These are phyloP conservation scores for Corythornis madagascariensis DNA, from an alignment of 2,113 vertebrate genomes.

Conservation along the genomic window DNA sequence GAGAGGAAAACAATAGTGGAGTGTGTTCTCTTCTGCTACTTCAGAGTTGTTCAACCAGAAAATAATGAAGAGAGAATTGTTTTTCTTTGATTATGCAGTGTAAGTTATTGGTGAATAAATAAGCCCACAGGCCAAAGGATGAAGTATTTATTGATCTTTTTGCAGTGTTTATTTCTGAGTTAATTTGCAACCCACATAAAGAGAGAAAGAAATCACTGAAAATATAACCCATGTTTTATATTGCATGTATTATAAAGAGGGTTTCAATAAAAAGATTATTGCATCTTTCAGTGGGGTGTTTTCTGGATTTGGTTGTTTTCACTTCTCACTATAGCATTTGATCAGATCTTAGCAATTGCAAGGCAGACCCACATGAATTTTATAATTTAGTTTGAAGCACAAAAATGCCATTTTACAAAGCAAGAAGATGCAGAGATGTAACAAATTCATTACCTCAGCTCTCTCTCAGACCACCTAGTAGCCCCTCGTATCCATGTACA, in stretches of 20 bases:
- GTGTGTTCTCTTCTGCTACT: neutral
- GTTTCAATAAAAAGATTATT: neutral
- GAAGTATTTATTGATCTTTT: constrained; percentile 26
- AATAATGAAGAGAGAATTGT: neutral
- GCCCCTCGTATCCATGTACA: neutral
- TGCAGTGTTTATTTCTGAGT: neutral
- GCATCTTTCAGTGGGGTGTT: neutral
- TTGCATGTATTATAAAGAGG: neutral
- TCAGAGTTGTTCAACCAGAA: neutral
- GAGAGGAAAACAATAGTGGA: neutral
- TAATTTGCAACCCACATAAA: constrained; percentile 11
- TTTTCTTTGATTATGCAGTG: neutral
- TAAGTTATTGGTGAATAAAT: neutral
- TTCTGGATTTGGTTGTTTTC: neutral
- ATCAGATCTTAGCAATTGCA: neutral
- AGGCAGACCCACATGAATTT: neutral
- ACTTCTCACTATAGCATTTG: neutral
- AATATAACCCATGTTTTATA: neutral
- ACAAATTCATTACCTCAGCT: neutral
- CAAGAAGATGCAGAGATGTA: neutral
- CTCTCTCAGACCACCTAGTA: neutral
- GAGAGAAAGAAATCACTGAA: neutral
- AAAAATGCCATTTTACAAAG: neutral
- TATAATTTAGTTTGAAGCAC: neutral
- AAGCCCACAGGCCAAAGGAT: neutral